Base-by-base conservation (phyloP, 2,113 vertebrate genomes). In the Cyprinus carpio region DNA sequence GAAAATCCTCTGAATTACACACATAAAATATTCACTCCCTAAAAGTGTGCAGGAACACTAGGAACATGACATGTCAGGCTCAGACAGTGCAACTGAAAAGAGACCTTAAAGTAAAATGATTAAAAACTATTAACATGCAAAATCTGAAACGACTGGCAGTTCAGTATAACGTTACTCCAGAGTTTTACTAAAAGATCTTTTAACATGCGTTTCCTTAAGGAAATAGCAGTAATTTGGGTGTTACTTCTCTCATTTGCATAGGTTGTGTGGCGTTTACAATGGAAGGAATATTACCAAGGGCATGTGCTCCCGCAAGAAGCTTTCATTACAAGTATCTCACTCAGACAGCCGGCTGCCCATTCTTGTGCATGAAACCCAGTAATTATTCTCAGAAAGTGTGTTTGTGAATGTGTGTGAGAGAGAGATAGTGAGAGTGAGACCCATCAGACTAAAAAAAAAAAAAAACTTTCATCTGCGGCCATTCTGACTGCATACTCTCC, bases 261-360 rank as follows among this genome's bases (percentile, higher is more conserved):
- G 62, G 7, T 13, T 71, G 20, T 72, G 29, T 54, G 65, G 16
- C 56, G 49, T 54, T 56, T 56, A 71, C 65, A 82, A 56, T 82
- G 29, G 20, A 71, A n/a, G 65, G 46, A 37, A 82, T 82, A 82
- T 72, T 37, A 82, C 65, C 49, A 82, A 72, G 64, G 46, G 23
- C 64, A 69, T 72, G 49, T 9, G 65, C 20, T 34, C 25, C 64
- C 56, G 81, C 81, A 56, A 25, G 29, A 34, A 82, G 81, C 81
- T 82, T 82, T 82, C 65, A 82, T 54, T 82, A 82, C 46, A 82
- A 69, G 62, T 81, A 81, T 81, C 79, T 23, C 62, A 81, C 62
- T 69, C 62, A 65, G 62, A 31, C 79, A 81, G 62, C 79, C 6
- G 79, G 62, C 79, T 67, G 6, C 20, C 81, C 46, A 56, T 82